phyloP scores from a whole-genome alignment of 1,140 invertebrate species.

The Atta cephalotes region DNA sequence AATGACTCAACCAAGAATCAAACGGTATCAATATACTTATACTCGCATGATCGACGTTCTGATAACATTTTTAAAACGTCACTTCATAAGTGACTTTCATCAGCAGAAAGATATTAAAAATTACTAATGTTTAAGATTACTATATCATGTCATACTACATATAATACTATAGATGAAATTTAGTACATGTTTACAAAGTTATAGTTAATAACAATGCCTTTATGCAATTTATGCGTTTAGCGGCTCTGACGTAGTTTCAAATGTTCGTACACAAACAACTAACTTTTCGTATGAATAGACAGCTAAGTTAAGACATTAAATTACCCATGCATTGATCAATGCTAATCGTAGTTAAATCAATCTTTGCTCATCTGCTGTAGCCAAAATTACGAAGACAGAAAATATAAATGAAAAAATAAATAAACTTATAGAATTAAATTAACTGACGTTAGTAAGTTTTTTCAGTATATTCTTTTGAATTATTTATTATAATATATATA shows the following conservation, averaged over 20 bases:
- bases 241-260: neutral
- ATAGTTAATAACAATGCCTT: conserved; percentile 4
- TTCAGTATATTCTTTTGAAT: neutral
- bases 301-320: conserved; percentile 27
- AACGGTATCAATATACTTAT: conserved; percentile 33
- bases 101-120: neutral
- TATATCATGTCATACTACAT: neutral
- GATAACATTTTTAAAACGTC: conserved; percentile 27
- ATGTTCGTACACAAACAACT: neutral
- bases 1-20: conserved; percentile 20
- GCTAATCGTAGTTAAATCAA: neutral
- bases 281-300: conserved; percentile 24
- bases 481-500: neutral
- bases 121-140: conserved; percentile 10
- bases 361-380: neutral
- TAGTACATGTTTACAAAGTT: conserved; percentile 25
- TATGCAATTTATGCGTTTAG: conserved; percentile 8
- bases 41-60: conserved; percentile 13
- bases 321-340: conserved; percentile 11
- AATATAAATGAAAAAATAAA: neutral
- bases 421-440: neutral
- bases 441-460: neutral
- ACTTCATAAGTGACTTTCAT: conserved; percentile 9
- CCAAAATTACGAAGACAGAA: neutral
- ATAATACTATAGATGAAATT: neutral